phyloP scores from a whole-genome alignment of 2,888 invertebrate genomes.

The Fabriciana adippe region DNA sequence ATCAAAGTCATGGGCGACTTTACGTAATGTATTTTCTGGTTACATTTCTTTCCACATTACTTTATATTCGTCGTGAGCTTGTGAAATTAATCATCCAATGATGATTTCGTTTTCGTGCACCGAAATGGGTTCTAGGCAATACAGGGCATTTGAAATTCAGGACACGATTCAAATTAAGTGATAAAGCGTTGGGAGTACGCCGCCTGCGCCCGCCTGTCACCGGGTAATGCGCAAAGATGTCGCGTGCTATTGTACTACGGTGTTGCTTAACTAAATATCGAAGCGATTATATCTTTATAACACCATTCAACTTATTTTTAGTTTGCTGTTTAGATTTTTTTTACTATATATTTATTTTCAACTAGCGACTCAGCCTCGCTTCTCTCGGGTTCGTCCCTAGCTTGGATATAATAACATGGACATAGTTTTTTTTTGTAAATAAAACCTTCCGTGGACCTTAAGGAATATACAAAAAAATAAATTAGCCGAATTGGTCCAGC shows the following conservation, averaged over 20 bases:
- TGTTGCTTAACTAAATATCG: conserved; percentile 24
- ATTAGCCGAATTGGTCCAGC: too few relatives aligned
- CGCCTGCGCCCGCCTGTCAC: conserved; percentile 63
- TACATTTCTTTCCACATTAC: conserved; percentile 27
- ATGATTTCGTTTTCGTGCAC: conserved; percentile 45
- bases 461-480: too few relatives aligned
- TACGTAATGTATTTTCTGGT: conserved; percentile 27
- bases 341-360: not conserved
- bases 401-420: too few relatives aligned
- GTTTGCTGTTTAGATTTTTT: not conserved
- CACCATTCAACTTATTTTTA: not conserved
- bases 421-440: too few relatives aligned
- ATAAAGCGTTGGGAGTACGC: conserved; percentile 67
- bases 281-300: not conserved
- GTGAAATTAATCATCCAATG: conserved; percentile 44
- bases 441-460: too few relatives aligned
- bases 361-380: too few relatives aligned
- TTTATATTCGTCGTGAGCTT: conserved; percentile 38
- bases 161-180: conserved; percentile 78
- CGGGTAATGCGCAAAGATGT: conserved; percentile 55
- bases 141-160: conserved; percentile 57
- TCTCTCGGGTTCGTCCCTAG: too few relatives aligned
- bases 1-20: conserved; percentile 38
- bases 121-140: conserved; percentile 44
- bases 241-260: conserved; percentile 26